These are phyloP conservation scores for Oegoconia quadripuncta DNA, from an alignment of 2,888 invertebrate genomes.

Conservation along the genomic window DNA sequence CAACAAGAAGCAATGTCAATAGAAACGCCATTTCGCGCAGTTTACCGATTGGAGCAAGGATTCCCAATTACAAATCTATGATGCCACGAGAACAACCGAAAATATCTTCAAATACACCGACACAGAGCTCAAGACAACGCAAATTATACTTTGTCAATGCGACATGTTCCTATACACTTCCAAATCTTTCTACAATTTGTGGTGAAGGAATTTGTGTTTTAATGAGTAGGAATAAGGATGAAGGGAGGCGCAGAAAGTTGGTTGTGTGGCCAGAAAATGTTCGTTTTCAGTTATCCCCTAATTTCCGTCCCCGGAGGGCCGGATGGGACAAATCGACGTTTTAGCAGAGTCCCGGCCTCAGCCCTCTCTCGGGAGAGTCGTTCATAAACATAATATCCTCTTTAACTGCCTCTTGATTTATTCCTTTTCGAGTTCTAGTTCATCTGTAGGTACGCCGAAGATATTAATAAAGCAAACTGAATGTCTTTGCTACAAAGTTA, in stretches of 20 bases:
- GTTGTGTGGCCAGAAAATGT: not conserved
- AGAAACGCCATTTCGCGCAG: not conserved
- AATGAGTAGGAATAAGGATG: not conserved
- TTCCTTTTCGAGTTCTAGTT: too few relatives aligned
- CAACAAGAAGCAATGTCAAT: not conserved
- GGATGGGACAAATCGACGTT: not conserved
- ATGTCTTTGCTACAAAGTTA: too few relatives aligned
- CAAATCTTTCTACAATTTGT: too few relatives aligned
- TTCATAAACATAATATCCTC: too few relatives aligned
- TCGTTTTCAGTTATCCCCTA: slow-evolving; percentile 7
- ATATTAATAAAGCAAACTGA: too few relatives aligned
- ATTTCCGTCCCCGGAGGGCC: slow-evolving; percentile 2
- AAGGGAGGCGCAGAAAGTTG: not conserved
- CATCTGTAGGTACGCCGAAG: too few relatives aligned
- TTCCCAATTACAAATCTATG: not conserved
- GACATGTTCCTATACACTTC: too few relatives aligned
- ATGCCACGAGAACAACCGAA: not conserved
- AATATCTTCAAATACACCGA: too few relatives aligned
- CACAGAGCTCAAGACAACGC: too few relatives aligned
- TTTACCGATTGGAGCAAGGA: slow-evolving; percentile 1
- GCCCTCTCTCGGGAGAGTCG: too few relatives aligned
- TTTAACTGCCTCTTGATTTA: too few relatives aligned
- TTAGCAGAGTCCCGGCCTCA: not conserved
- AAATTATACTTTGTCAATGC: too few relatives aligned
- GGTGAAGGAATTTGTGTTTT: slow-evolving; percentile 5